phyloP scores from a whole-genome alignment of 2,797 vertebrate genomes.

The Pantherophis vulpinus region DNA sequence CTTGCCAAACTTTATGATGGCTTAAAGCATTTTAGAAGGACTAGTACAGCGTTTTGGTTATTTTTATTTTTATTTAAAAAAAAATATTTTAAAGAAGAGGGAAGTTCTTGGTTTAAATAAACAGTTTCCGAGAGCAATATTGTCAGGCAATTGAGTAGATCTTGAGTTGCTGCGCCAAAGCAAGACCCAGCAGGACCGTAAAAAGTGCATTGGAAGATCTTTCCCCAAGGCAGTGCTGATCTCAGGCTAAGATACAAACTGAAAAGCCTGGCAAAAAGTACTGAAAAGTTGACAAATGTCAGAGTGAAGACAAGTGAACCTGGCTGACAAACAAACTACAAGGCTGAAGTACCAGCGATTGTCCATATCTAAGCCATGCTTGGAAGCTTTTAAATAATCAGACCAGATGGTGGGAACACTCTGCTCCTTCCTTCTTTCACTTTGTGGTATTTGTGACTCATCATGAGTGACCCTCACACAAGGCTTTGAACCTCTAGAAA shows the following conservation, averaged over 20 bases:
- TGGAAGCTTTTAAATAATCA: not conserved
- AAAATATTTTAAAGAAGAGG: not conserved
- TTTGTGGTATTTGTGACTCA: not conserved
- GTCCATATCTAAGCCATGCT: not conserved
- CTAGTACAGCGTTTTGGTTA: not conserved
- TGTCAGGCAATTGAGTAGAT: not conserved
- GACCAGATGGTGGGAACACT: not conserved
- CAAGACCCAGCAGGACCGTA: not conserved
- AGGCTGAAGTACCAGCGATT: not conserved
- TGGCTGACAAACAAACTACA: not conserved
- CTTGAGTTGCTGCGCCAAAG: not conserved
- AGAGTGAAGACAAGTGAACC: not conserved
- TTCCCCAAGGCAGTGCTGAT: not conserved
- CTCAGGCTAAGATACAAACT: not conserved
- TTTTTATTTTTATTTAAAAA: not conserved
- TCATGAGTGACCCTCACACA: not conserved
- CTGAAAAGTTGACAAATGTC: not conserved
- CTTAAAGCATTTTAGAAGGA: not conserved
- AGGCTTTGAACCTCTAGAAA: not conserved
- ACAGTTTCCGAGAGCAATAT: not conserved
- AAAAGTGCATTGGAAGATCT: not conserved
- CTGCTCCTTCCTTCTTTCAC: not conserved
- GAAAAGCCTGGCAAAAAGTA: not conserved
- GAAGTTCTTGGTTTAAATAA: not conserved
- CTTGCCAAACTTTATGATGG: not conserved